These are phyloP conservation scores for Chromoteleia sp. DNA, from an alignment of 2,888 invertebrate genomes.

Conservation along the genomic window DNA sequence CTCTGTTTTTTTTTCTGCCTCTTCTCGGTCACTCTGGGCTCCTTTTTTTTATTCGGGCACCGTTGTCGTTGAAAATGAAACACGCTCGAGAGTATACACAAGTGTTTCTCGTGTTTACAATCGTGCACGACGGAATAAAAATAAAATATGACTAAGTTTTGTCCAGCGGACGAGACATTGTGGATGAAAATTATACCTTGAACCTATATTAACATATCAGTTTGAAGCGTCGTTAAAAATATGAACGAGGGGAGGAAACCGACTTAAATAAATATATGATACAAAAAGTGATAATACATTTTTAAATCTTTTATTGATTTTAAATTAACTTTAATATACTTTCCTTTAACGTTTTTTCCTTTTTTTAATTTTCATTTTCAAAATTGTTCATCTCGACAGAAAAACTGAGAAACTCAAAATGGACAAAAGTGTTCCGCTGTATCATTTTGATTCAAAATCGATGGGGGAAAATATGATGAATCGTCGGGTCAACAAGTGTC, in stretches of 20 bases:
- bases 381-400: too few relatives aligned
- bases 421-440: slow-evolving; percentile 7
- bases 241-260: too few relatives aligned
- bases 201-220: too few relatives aligned
- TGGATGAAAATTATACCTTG: too few relatives aligned
- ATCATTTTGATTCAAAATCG: slow-evolving; percentile 21
- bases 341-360: too few relatives aligned
- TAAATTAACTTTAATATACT: too few relatives aligned
- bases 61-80: slow-evolving; percentile 7
- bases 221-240: too few relatives aligned
- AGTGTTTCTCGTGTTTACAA: slow-evolving; percentile 28
- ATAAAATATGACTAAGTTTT: slow-evolving; percentile 15
- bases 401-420: neutral
- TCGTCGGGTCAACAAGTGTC: slow-evolving; percentile 60
- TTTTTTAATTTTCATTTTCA: too few relatives aligned
- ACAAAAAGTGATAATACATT: too few relatives aligned
- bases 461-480: slow-evolving; percentile 6
- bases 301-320: too few relatives aligned
- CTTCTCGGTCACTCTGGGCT: neutral
- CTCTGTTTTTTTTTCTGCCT: neutral
- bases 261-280: too few relatives aligned
- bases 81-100: slow-evolving; percentile 1
- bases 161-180: too few relatives aligned
- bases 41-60: slow-evolving; percentile 9
- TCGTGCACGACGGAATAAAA: slow-evolving; percentile 5